Evolutionary conservation across 2,113 vertebrate genomes (phyloP).

Genomic region (Motacilla alba): DNA sequence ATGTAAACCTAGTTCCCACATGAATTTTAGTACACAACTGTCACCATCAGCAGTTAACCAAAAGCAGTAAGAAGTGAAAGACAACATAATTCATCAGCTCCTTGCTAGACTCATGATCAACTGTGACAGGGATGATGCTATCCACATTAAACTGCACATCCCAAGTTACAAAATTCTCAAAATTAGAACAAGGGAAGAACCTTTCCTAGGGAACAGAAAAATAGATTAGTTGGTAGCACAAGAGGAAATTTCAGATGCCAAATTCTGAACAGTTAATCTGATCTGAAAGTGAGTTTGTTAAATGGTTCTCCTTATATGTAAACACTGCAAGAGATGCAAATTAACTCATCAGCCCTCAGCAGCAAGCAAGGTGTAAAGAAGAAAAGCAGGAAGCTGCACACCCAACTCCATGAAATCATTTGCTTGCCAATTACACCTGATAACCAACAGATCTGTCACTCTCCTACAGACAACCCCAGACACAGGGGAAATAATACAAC

Average conservation of each 20-base stretch:
- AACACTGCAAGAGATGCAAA: background rate
- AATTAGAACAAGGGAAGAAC: background rate
- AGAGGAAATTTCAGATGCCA: background rate
- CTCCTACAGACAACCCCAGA: background rate
- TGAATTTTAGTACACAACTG: background rate
- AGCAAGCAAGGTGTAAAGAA: background rate
- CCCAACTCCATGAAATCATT: background rate
- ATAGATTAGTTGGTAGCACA: background rate
- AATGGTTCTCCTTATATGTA: background rate
- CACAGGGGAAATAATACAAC: background rate
- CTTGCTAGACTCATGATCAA: background rate
- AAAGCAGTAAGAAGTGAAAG: background rate
- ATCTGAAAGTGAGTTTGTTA: background rate
- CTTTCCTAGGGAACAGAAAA: background rate
- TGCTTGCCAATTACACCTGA: background rate
- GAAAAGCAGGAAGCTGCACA: background rate
- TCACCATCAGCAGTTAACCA: background rate
- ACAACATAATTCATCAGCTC: background rate
- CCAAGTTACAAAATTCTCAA: background rate
- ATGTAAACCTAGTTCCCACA: background rate
- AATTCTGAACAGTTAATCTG: background rate
- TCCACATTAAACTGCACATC: background rate
- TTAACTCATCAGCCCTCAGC: background rate
- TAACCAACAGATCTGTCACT: background rate
- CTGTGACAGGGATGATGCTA: background rate